Base-by-base conservation (phyloP, 2,797 vertebrate genomes). In the Apogon talboti region DNA sequence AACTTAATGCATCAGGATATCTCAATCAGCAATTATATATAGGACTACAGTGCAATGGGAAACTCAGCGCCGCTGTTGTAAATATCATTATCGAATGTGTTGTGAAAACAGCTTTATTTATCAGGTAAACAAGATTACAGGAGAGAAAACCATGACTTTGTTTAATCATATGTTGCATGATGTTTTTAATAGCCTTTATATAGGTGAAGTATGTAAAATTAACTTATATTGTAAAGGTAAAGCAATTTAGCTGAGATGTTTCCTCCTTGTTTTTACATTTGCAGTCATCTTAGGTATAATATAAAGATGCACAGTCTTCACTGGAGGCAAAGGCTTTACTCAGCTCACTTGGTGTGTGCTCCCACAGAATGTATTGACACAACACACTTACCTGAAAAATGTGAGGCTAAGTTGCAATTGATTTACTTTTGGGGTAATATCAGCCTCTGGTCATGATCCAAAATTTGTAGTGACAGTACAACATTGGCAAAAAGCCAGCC, bases 111-210 rank as follows among this genome's bases (percentile, higher is more conserved):
- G 16, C 52, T 37, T 30, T 5, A 15, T 28, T 35, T n/a, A 38
- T 54, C 37, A 62, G 53, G 42, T 64, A 45, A 67, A 51, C 58
- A 45, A 81, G 58, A 48, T 76, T 56, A 76, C 0, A 53, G 18
- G 45, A 62, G 46, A 65, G 54, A 43, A 56, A 52, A 38, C 43
- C 48, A 59, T 61, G 41, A 9, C 35, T 52, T 33, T 50, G 42
- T 71, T 45, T 50, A 45, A 21, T 40, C 43, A 54, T 64, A 37
- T 58, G 16, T 59, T 60, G 51, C 48, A 51, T 64, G 47, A 66
- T 37, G 24, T 40, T 74, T 73, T 14, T 60, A 35, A 43, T 64
- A 15, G 42, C n/a, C 24, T 60, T 59, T 72, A 44, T 42, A n/a
- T 21, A 52, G 16, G 9, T 33, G 33, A 38, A 63, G 40, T 28